Conservation (phyloP, 2,888 invertebrate species). For the Oxyscelio sp. region DNA sequence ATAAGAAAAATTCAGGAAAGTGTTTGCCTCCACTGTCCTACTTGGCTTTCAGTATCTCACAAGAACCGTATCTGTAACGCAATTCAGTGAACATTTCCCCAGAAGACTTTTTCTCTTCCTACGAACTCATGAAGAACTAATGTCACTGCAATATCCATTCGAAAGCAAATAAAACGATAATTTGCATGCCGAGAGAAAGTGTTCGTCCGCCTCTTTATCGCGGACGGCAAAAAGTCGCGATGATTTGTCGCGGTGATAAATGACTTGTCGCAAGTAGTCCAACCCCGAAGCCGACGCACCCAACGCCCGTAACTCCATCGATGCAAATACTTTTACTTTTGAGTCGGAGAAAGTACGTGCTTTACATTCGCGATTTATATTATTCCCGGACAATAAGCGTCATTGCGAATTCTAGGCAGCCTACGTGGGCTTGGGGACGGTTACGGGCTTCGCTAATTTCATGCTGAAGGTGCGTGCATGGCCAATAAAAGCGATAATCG, state of each 20-base stretch:
- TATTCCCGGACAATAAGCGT: too few relatives aligned
- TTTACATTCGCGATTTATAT: too few relatives aligned
- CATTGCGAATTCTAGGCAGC: too few relatives aligned
- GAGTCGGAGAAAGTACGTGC: conserved; percentile 50
- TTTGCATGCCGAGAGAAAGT: conserved; percentile 51
- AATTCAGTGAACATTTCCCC: neutral
- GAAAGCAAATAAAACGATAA: conserved; percentile 12
- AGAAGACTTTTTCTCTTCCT: neutral
- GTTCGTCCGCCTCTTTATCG: conserved; percentile 27
- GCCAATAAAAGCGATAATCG: too few relatives aligned
- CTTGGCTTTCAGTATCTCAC: neutral
- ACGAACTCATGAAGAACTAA: neutral
- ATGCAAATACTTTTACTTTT: conserved; percentile 53
- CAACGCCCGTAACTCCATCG: conserved; percentile 26
- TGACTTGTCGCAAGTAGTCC: conserved; percentile 42
- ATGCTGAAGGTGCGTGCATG: too few relatives aligned
- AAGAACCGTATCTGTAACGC: neutral
- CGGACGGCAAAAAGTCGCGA: conserved; percentile 11
- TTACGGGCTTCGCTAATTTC: too few relatives aligned
- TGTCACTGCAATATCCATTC: neutral
- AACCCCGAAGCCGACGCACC: conserved; percentile 37
- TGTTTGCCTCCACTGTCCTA: too few relatives aligned
- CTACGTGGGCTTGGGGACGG: too few relatives aligned
- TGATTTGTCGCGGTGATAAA: conserved; percentile 47
- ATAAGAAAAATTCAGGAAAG: too few relatives aligned